Base-by-base conservation (phyloP, 1,140 invertebrate species). In the Cherax quadricarinatus region DNA sequence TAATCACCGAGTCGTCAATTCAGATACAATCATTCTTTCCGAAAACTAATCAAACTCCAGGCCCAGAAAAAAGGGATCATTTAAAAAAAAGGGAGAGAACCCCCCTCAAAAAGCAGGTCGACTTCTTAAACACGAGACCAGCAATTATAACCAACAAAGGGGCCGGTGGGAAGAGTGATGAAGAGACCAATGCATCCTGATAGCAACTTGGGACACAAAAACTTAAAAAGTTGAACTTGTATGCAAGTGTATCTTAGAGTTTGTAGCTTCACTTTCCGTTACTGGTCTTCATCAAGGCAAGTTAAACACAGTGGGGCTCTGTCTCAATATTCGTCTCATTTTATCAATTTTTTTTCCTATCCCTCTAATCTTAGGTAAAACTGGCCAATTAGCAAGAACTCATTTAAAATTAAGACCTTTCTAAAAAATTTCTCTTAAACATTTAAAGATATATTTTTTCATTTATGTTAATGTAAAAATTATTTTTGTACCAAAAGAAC, bases 11-110 rank as follows among this genome's bases (percentile, higher is more conserved):
- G 14, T 66, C 21, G 62, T 66, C 62, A 18, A 66, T 21, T 57
- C 18, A 6, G 14, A 80, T 51, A 14, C 78, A 80, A 18, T 81
- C 48, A 49, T 53, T 48, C 70, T 53, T 66, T 70, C 83, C 83
- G 60, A 85, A 85, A 70, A 85, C 60, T 85, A 85, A 85, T 85
- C 83, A 85, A 85, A 85, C 83, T 85, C 70, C 83, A 85, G 62
- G 62, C 70, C 14, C 83, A 62, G 18, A 85, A 85, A 70, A 85
- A 12, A 0, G 16, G 10, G 21, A 82, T 14, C 18, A 82, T 24
- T 30, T 2, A 57, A 9, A 57, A 57, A 57, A 57, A 57, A 57
- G 1, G 53, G n/a, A 84, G 62, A 62, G 30, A 57, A 70, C 24
- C 7, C 30, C 18, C 62, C 14, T 1, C 18, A 66, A 85, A 66